A percentile compares a stretch with the other conserved stretches of the same genome.
phyloP scores from a whole-genome alignment of 2,113 vertebrate genomes.

The Stictonetta naevosa region DNA sequence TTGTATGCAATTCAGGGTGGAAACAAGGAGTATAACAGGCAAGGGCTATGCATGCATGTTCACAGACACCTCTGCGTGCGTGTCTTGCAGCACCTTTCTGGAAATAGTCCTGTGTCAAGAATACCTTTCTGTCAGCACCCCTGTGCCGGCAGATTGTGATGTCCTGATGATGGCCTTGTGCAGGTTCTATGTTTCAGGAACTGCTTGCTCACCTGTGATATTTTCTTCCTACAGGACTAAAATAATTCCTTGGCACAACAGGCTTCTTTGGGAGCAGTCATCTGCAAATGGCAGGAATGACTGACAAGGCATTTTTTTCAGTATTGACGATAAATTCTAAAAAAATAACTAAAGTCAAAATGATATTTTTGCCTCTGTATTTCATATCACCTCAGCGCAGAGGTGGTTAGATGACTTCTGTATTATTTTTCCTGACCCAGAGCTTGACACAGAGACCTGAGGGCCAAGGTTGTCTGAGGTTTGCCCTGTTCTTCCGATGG shows the following conservation, averaged over 20 bases:
- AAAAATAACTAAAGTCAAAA: neutral
- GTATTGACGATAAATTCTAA: neutral
- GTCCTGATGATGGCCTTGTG: neutral
- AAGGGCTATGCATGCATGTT: neutral
- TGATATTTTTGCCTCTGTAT: neutral
- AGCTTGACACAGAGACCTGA: neutral
- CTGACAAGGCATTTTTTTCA: neutral
- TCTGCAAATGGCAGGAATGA: neutral
- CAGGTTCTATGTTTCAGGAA: neutral
- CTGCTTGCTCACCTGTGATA: neutral
- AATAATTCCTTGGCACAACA: neutral
- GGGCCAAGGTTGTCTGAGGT: neutral
- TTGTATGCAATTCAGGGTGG: neutral
- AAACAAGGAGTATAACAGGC: neutral
- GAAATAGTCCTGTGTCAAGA: neutral
- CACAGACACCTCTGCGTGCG: neutral
- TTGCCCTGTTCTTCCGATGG: neutral
- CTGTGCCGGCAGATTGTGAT: fast-evolving
- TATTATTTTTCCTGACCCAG: neutral
- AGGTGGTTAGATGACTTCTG: neutral
- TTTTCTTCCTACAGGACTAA: neutral
- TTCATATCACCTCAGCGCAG: neutral
- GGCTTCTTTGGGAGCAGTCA: neutral
- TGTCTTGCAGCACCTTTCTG: neutral
- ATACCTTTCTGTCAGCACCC: too few relatives aligned